Percentiles rank a stretch among this genome's conserved stretches.
Conservation (phyloP, 1,140 invertebrate genomes). For the Thrips palmi region DNA sequence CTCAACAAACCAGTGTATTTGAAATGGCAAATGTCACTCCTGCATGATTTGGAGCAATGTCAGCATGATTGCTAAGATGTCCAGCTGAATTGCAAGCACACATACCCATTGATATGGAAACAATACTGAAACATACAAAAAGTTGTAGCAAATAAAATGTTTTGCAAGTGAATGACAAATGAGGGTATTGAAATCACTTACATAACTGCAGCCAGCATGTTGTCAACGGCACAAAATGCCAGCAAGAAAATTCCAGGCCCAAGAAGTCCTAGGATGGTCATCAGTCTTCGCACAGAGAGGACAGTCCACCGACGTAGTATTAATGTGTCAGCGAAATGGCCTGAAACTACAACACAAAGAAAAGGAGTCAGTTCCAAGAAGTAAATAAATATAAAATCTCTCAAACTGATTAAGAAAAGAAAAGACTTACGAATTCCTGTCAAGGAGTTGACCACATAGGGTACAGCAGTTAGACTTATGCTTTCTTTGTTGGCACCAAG, state of each 20-base stretch:
- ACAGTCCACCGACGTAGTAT: slow-evolving; percentile 46
- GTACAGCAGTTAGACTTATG: slow-evolving; percentile 58
- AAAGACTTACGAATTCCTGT: slow-evolving; percentile 43
- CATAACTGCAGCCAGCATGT: slow-evolving; percentile 48
- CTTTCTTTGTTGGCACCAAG: slow-evolving; percentile 49
- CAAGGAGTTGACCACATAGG: slow-evolving; percentile 58
- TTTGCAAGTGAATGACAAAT: slow-evolving; percentile 7
- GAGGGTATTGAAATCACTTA: slow-evolving; percentile 23
- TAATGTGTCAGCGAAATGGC: slow-evolving; percentile 53
- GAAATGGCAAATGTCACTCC: slow-evolving; percentile 65
- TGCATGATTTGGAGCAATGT: slow-evolving; percentile 61
- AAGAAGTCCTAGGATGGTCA: slow-evolving; percentile 58
- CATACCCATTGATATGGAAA: slow-evolving; percentile 59
- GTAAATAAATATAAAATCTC: slow-evolving; percentile 1
- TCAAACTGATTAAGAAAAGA: neutral
- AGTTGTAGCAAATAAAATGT: slow-evolving; percentile 4
- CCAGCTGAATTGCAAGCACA: slow-evolving; percentile 63
- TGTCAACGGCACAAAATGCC: slow-evolving; percentile 54
- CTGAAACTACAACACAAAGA: slow-evolving; percentile 31
- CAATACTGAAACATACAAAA: slow-evolving; percentile 32
- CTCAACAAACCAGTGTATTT: slow-evolving; percentile 45
- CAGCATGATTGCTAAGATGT: slow-evolving; percentile 62
- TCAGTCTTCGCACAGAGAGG: slow-evolving; percentile 49
- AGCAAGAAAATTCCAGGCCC: slow-evolving; percentile 54
- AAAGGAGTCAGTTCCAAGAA: neutral